Evolutionary conservation across 1,140 invertebrate species (phyloP).

Genomic region (Telenomus remus): DNA sequence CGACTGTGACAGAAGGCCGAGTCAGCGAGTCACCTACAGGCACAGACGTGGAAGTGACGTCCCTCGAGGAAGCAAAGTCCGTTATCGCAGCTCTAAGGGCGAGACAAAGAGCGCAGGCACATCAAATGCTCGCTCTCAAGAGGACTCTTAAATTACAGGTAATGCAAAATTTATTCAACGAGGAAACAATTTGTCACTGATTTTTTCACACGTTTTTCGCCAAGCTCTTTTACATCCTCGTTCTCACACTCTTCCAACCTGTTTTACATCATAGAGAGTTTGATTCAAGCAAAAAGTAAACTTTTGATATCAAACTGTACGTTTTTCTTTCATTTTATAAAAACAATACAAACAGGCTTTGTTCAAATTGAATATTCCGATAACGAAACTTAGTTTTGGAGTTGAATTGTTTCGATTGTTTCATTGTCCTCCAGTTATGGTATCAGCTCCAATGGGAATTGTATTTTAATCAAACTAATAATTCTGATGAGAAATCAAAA

Average conservation of each 20-base stretch:
- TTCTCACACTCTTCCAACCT: too few species aligned
- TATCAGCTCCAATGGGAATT: too few species aligned
- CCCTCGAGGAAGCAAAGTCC: constrained; percentile 75
- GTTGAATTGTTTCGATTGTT: not conserved
- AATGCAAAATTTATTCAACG: constrained; percentile 18
- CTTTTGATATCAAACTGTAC: too few species aligned
- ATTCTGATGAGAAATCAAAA: not conserved
- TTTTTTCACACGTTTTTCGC: too few species aligned
- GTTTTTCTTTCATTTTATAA: too few species aligned
- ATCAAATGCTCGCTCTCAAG: constrained; percentile 76
- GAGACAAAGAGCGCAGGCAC: constrained; percentile 70
- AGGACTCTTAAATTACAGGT: constrained; percentile 77
- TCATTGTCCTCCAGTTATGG: not conserved
- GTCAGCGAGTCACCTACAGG: constrained; percentile 56
- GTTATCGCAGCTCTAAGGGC: constrained; percentile 75
- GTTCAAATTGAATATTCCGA: too few species aligned
- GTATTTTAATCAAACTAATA: not conserved
- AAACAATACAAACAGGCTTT: too few species aligned
- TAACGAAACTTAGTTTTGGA: not conserved
- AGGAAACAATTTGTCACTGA: too few species aligned
- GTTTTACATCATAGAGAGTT: too few species aligned
- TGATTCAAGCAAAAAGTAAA: not conserved
- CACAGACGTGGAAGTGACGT: constrained; percentile 70
- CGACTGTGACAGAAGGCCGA: constrained; percentile 63
- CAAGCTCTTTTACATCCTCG: too few species aligned